phyloP scores from a whole-genome alignment of 2,113 vertebrate species.

The Misgurnus mizolepis region DNA sequence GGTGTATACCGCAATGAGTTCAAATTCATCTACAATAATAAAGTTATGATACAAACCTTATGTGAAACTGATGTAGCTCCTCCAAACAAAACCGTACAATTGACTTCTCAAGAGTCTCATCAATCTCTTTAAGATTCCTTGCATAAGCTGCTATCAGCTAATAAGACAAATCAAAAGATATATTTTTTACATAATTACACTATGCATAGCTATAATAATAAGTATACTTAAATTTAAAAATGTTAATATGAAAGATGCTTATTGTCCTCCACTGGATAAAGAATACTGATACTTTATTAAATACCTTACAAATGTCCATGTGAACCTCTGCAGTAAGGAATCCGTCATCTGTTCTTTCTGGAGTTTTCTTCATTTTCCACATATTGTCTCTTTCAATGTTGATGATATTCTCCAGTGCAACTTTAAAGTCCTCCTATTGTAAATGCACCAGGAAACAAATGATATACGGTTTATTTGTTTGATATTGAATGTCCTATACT shows the following conservation, averaged over 20 bases:
- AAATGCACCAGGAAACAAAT: conserved; percentile 23
- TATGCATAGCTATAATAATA: too few species aligned
- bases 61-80: conserved; percentile 43
- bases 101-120: conserved; percentile 29
- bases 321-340: conserved; percentile 35
- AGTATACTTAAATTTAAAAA: too few species aligned
- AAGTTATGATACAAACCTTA: conserved; percentile 38
- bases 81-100: conserved; percentile 35
- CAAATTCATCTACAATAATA: background rate
- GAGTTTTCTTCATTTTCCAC: conserved; percentile 41
- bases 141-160: conserved; percentile 32
- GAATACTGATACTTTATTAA: background rate
- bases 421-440: conserved; percentile 39
- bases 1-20: too few species aligned
- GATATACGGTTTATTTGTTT: background rate
- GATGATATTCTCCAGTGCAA: conserved; percentile 29
- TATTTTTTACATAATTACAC: background rate
- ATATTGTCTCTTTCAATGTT: conserved; percentile 15
- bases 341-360: conserved; percentile 8
- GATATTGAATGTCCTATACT: background rate
- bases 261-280: too few species aligned
- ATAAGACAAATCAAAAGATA: background rate
- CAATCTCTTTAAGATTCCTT: conserved; percentile 27
- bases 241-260: too few species aligned
- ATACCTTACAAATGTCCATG: conserved; percentile 41